Evolutionary conservation across 1,140 invertebrate species (phyloP).

Genomic region (Apis cerana): DNA sequence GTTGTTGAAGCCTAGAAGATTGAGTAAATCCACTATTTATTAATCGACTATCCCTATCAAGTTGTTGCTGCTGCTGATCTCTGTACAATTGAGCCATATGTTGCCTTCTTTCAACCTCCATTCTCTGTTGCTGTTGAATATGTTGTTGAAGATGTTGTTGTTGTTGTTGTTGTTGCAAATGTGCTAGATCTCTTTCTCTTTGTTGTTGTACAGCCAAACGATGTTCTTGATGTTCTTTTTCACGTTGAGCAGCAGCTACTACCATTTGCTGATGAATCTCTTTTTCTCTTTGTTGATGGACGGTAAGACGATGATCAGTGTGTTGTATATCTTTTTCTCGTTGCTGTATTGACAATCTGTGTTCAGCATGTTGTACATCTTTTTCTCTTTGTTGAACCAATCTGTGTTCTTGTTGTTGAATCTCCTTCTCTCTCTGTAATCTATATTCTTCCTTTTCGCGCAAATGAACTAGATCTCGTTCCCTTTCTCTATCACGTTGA

Average conservation of each 20-base stretch:
- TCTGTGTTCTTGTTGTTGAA: slow-evolving; percentile 75
- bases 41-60: slow-evolving; percentile 75
- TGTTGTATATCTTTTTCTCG: slow-evolving; percentile 75
- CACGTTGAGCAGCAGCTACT: slow-evolving; percentile 67
- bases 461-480: slow-evolving; percentile 72
- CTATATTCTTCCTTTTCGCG: slow-evolving; percentile 76
- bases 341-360: slow-evolving; percentile 66
- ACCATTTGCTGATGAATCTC: slow-evolving; percentile 77
- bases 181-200: slow-evolving; percentile 68
- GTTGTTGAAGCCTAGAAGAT: slow-evolving; percentile 72
- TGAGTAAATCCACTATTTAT: slow-evolving; percentile 71
- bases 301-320: slow-evolving; percentile 68
- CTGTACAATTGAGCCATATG: slow-evolving; percentile 77
- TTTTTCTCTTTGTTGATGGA: slow-evolving; percentile 76
- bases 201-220: slow-evolving; percentile 75
- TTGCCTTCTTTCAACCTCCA: slow-evolving; percentile 76
- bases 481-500: slow-evolving; percentile 71
- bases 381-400: slow-evolving; percentile 76
- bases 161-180: slow-evolving; percentile 67
- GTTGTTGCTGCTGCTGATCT: slow-evolving; percentile 66
- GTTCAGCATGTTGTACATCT: slow-evolving; percentile 71
- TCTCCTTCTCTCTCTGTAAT: slow-evolving; percentile 79
- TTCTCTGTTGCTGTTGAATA: slow-evolving; percentile 79
- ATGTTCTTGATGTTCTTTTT: slow-evolving; percentile 75
- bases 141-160: slow-evolving; percentile 73